These are phyloP conservation scores for Chrysomallon squamiferum DNA, from an alignment of 1,140 invertebrate genomes.

Conservation along the genomic window DNA sequence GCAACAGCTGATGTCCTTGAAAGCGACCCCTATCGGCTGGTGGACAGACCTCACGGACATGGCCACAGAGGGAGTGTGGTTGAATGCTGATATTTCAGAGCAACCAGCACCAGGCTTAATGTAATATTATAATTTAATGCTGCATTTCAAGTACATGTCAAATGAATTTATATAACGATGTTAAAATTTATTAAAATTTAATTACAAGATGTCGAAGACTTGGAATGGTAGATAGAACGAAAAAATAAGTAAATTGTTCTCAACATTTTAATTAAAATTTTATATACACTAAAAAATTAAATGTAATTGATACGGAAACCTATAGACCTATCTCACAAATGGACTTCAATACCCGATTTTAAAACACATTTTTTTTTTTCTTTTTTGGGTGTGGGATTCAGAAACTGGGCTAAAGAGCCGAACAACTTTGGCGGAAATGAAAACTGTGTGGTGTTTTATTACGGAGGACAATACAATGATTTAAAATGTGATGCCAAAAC, in stretches of 20 bases:
- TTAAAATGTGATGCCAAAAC: slow-evolving; percentile 16
- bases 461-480: slow-evolving; percentile 34
- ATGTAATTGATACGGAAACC: too few relatives aligned
- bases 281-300: too few relatives aligned
- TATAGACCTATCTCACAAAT: too few relatives aligned
- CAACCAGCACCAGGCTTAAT: slow-evolving; percentile 4
- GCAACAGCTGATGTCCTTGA: slow-evolving; percentile 1
- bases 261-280: too few relatives aligned
- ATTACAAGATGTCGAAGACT: neutral
- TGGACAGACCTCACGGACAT: slow-evolving; percentile 34
- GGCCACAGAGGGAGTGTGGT: slow-evolving; percentile 27
- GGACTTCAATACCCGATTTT: too few relatives aligned
- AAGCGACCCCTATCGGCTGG: slow-evolving; percentile 12
- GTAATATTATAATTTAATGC: too few relatives aligned
- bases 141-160: neutral
- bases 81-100: slow-evolving; percentile 20
- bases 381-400: slow-evolving; percentile 4
- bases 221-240: neutral
- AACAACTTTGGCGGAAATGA: slow-evolving; percentile 32
- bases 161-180: neutral
- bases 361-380: neutral
- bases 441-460: slow-evolving; percentile 32
- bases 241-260: too few relatives aligned
- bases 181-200: neutral
- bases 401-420: slow-evolving; percentile 36